These are phyloP conservation scores for Australoheros facetus DNA, from an alignment of 2,797 vertebrate species.

Conservation along the genomic window DNA sequence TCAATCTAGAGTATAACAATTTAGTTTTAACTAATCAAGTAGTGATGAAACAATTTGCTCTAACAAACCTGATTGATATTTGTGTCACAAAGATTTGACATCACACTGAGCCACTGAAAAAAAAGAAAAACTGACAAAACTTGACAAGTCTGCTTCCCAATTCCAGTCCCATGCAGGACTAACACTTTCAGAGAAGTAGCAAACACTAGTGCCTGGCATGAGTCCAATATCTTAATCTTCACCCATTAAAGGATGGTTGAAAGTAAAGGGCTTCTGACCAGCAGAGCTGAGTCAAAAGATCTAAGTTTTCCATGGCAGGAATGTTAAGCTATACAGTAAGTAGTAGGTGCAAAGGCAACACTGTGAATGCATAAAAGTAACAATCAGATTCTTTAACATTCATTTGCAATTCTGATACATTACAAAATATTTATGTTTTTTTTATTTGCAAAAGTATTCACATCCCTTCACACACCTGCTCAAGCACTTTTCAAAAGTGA, in stretches of 20 bases:
- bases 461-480: slow-evolving; percentile 34
- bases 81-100: not conserved
- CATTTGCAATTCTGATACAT: slow-evolving; percentile 46
- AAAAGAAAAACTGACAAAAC: not conserved
- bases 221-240: not conserved
- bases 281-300: slow-evolving; percentile 2
- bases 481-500: slow-evolving; percentile 27
- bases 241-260: not conserved
- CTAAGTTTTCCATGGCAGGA: slow-evolving; percentile 26
- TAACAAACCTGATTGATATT: not conserved
- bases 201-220: not conserved
- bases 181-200: not conserved
- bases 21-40: not conserved
- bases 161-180: not conserved
- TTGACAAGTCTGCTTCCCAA: not conserved
- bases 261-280: not conserved
- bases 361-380: slow-evolving; percentile 57
- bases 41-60: not conserved
- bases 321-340: slow-evolving; percentile 42
- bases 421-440: slow-evolving; percentile 32
- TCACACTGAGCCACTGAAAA: not conserved
- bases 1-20: not conserved
- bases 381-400: slow-evolving; percentile 41
- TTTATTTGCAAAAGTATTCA: slow-evolving; percentile 54
- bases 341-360: slow-evolving; percentile 54